A percentile compares a stretch with the other conserved stretches of the same genome.
Conservation (phyloP, 2,888 invertebrate species). For the Aromia moschata region DNA sequence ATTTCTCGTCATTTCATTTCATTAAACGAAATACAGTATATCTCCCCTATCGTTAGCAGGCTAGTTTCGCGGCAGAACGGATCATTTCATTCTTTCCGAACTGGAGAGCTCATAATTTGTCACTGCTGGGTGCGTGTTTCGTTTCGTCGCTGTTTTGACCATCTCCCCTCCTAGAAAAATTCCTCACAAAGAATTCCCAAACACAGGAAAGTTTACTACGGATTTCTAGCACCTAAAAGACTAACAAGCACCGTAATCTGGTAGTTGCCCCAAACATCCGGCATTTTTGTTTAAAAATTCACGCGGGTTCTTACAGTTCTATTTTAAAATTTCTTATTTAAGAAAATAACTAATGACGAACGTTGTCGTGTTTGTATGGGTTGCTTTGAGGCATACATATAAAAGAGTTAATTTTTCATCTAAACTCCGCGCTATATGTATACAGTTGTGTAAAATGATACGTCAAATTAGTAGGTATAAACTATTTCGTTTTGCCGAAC, state of each 20-base stretch:
- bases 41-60: constrained; percentile 22
- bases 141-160: constrained; percentile 27
- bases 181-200: not conserved
- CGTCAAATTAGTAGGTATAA: not conserved
- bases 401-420: constrained; percentile 5
- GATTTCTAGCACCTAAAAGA: not conserved
- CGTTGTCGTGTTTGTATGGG: constrained; percentile 7
- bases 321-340: constrained; percentile 7
- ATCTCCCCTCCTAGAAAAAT: constrained; percentile 10
- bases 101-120: constrained; percentile 31
- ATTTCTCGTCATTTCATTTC: constrained; percentile 15
- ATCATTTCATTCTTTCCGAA: constrained; percentile 26
- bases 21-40: constrained; percentile 22
- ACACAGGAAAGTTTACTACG: not conserved
- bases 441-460: not conserved
- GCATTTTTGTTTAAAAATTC: constrained; percentile 11
- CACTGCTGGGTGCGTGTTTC: constrained; percentile 29
- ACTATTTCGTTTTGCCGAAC: no score
- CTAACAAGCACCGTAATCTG: not conserved
- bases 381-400: constrained; percentile 1
- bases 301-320: not conserved
- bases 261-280: constrained; percentile 11
- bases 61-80: constrained; percentile 19
- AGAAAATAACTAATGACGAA: constrained; percentile 8
- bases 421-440: not conserved